Evolutionary conservation across 2,797 vertebrate species (phyloP).

Genomic region (Melanotaenia parkinsoni): DNA sequence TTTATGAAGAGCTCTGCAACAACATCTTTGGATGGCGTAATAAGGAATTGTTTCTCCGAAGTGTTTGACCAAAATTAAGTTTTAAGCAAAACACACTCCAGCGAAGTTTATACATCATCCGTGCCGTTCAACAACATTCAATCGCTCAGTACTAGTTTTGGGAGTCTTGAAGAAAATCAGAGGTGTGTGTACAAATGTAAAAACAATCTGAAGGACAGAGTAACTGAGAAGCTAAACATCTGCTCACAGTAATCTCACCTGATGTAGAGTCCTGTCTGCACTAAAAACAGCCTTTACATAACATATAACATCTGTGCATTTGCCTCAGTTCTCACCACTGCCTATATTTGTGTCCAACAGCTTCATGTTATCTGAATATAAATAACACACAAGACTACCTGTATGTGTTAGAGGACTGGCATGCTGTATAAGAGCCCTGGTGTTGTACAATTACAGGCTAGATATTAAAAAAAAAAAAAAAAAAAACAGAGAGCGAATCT

Average conservation of each 20-base stretch:
- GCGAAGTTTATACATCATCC: background rate
- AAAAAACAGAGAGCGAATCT: background rate
- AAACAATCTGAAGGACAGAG: background rate
- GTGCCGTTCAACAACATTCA: background rate
- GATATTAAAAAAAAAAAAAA: background rate
- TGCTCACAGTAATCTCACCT: slow-evolving; percentile 45
- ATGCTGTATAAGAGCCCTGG: background rate
- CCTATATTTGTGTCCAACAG: slow-evolving; percentile 5
- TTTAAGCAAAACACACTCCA: background rate
- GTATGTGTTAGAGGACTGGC: background rate
- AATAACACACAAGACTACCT: background rate
- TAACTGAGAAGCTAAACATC: slow-evolving; percentile 24
- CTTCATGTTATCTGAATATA: background rate
- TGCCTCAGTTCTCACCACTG: slow-evolving; percentile 6
- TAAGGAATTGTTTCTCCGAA: background rate
- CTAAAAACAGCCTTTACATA: slow-evolving; percentile 11
- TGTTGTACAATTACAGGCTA: background rate
- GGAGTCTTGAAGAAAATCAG: background rate
- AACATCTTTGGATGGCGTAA: background rate
- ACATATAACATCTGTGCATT: slow-evolving; percentile 39
- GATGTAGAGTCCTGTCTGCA: slow-evolving; percentile 25
- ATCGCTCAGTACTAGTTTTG: background rate
- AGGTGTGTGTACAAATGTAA: background rate
- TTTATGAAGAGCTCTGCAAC: background rate
- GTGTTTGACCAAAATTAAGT: background rate